Base-by-base conservation (phyloP, 2,888 invertebrate species). In the Osmoderma eremita region DNA sequence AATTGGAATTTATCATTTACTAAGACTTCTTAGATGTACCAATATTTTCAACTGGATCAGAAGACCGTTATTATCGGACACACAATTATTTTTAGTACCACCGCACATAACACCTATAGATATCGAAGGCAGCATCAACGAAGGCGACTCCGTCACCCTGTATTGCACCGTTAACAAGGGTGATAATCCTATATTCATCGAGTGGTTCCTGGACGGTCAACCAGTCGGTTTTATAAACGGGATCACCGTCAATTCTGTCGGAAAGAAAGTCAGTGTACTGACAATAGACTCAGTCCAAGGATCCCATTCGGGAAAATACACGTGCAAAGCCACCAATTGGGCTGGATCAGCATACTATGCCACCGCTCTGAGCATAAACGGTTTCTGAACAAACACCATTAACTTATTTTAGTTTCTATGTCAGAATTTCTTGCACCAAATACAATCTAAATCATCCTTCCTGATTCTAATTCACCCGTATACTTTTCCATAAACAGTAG, bases 141-240 rank as follows among this genome's bases (percentile, higher is more conserved):
- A 65, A 70, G 89, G 89, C 74, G 91, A 92, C 17, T 68, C 65
- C 78, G 88, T 88, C 51, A 87, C 89, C 70, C 84, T 88, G 18
- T 88, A 87, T 63, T 91, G 91, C 87, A 69, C 90, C 54, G 86
- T 91, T 54, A 87, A 87, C 75, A 91, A 91, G 80, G 92, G 94
- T 30, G 61, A 65, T 13, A 45, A 70, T 49, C 63, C 65, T n/a
- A 54, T 68, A 12, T 67, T 50, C 30, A 79, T 80, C 67, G 80
- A 80, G 70, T 80, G 78, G 71, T 86, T 84, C 76, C 86, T 89
- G 78, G 88, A 90, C 78, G 88, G 87, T 76, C 83, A 84, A 69
- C 86, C 87, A 68, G 86, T 90, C 78, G 85, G 86, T 75, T 86
- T 81, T 79, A 82, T 84, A 36, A 80, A 81, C 71, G 88, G 88